These are phyloP conservation scores for Sminthurinus aureus DNA, from an alignment of 2,888 invertebrate species.

Conservation along the genomic window DNA sequence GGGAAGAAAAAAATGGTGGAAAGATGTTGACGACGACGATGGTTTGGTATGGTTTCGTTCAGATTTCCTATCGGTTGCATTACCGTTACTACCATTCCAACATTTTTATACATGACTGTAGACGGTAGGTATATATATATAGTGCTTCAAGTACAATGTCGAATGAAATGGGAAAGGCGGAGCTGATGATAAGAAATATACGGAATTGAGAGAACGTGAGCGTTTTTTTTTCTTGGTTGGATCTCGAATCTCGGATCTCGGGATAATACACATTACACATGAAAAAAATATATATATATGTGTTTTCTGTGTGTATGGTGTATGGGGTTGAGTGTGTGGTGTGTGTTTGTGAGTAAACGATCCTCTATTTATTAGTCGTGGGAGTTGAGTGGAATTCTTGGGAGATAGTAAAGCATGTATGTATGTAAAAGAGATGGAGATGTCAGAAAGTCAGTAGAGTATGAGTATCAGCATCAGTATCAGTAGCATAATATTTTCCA, in stretches of 20 bases:
- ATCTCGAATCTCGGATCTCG: not conserved
- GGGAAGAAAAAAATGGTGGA: slow-evolving; percentile 16
- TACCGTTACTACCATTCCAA: slow-evolving; percentile 11
- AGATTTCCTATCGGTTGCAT: slow-evolving; percentile 2
- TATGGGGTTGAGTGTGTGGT: not conserved
- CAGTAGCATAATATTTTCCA: too few relatives aligned
- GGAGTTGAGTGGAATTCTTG: slow-evolving; percentile 22
- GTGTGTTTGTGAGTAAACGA: not conserved
- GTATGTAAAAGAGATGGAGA: not conserved
- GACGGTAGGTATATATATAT: not conserved
- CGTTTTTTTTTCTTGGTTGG: not conserved
- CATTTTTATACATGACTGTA: not conserved
- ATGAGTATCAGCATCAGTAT: too few relatives aligned
- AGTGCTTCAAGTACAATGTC: not conserved
- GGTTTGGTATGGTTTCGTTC: slow-evolving; percentile 29
- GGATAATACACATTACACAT: too few relatives aligned
- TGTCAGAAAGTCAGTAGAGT: too few relatives aligned
- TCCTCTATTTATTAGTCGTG: slow-evolving; percentile 25
- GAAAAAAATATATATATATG: too few relatives aligned
- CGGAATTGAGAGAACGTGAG: not conserved
- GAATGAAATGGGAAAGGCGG: slow-evolving; percentile 31
- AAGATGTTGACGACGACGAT: slow-evolving; percentile 25
- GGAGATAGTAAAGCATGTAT: not conserved
- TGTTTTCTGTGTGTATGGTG: too few relatives aligned
- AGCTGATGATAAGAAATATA: slow-evolving; percentile 26